Conservation (phyloP, 2,888 invertebrate genomes). For the Teleiodes luculella region DNA sequence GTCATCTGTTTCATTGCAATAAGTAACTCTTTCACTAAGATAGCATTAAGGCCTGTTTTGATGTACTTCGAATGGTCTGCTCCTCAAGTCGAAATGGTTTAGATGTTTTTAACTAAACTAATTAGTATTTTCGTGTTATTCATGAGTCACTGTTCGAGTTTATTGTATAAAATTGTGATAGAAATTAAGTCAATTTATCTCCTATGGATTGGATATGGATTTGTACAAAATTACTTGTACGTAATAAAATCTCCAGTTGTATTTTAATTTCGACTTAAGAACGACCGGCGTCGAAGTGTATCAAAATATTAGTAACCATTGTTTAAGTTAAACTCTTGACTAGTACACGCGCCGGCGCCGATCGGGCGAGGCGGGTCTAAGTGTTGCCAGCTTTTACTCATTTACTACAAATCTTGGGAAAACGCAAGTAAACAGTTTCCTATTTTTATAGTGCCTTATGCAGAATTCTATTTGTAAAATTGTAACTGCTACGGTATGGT, state of each 20-base stretch:
- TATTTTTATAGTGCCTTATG: too few relatives aligned
- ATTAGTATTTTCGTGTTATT: neutral
- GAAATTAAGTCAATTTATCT: too few relatives aligned
- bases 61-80: neutral
- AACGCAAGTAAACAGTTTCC: too few relatives aligned
- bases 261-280: neutral
- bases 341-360: neutral
- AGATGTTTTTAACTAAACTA: neutral
- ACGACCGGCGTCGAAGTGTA: neutral
- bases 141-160: too few relatives aligned
- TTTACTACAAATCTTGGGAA: too few relatives aligned
- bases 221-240: neutral
- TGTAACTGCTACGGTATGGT: too few relatives aligned
- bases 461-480: too few relatives aligned
- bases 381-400: too few relatives aligned
- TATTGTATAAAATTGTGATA: too few relatives aligned
- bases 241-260: neutral
- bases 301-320: constrained; percentile 4
- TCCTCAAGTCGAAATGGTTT: neutral
- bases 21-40: neutral
- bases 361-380: too few relatives aligned
- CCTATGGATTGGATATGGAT: neutral
- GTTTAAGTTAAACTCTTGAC: constrained; percentile 4
- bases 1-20: too few relatives aligned
- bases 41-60: neutral